phyloP scores from a whole-genome alignment of 2,888 invertebrate species.

The Lysandra bellargus region DNA sequence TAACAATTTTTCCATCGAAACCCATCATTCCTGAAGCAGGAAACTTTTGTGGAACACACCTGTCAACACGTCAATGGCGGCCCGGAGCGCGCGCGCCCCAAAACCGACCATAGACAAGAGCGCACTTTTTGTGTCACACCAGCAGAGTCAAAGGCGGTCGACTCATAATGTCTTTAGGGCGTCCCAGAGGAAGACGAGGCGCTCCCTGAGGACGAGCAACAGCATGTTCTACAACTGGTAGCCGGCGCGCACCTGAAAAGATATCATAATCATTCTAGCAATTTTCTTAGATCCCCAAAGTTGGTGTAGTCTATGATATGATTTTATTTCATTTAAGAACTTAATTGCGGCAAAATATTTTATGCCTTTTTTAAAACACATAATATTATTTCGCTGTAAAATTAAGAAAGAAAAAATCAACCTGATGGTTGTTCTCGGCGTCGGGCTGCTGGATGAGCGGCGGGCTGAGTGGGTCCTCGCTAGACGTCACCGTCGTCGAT shows the following conservation, averaged over 20 bases:
- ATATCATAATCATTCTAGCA: too few relatives aligned
- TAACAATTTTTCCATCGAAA: background rate
- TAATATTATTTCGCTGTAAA: too few relatives aligned
- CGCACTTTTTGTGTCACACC: conserved; percentile 21
- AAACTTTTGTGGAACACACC: conserved; percentile 8
- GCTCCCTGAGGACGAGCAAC: conserved; percentile 50
- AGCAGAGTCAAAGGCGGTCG: conserved; percentile 27
- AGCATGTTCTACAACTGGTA: conserved; percentile 69
- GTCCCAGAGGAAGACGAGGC: conserved; percentile 44
- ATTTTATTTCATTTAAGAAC: too few relatives aligned
- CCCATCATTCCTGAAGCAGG: background rate
- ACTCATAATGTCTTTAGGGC: conserved; percentile 44
- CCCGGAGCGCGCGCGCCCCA: conserved; percentile 15
- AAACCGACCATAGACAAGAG: conserved; percentile 16
- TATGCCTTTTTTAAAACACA: too few relatives aligned
- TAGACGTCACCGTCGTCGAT: conserved; percentile 66
- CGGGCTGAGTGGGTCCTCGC: conserved; percentile 67
- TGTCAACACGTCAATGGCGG: conserved; percentile 7
- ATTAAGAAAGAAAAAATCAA: conserved; percentile 26
- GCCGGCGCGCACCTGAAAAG: conserved; percentile 50
- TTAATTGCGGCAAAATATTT: too few relatives aligned
- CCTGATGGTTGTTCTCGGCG: conserved; percentile 52
- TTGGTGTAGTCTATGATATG: too few relatives aligned
- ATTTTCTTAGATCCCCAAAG: too few relatives aligned
- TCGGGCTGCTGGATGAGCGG: conserved; percentile 62